phyloP scores from a whole-genome alignment of 2,888 invertebrate genomes.

The Onthophagus sagittarius region DNA sequence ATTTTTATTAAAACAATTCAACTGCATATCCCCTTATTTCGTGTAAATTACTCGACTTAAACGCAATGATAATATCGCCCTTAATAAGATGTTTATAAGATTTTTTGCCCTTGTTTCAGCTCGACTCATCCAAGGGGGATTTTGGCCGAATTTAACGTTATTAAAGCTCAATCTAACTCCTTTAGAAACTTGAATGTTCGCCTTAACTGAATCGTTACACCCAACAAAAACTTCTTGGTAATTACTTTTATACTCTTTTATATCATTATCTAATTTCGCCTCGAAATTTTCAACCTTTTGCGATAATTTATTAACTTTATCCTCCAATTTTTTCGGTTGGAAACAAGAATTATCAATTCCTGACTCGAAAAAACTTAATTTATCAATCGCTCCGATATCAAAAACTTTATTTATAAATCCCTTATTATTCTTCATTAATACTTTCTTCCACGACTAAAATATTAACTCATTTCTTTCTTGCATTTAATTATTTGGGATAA shows the following conservation, averaged over 20 bases:
- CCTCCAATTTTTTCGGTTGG: constrained; percentile 34
- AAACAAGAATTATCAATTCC: constrained; percentile 36
- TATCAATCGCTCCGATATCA: constrained; percentile 22
- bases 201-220: constrained; percentile 38
- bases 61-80: constrained; percentile 42
- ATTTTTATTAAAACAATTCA: no score
- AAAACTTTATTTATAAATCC: constrained; percentile 24
- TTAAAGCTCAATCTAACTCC: constrained; percentile 39
- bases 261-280: constrained; percentile 46
- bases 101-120: constrained; percentile 33
- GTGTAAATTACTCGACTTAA: constrained; percentile 43
- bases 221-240: constrained; percentile 14
- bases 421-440: constrained; percentile 22
- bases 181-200: constrained; percentile 35
- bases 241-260: constrained; percentile 40
- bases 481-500: constrained; percentile 38
- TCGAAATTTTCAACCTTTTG: constrained; percentile 41
- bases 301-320: constrained; percentile 37
- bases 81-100: constrained; percentile 43
- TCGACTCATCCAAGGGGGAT: constrained; percentile 29
- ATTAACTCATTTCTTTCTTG: constrained; percentile 26
- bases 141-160: neutral
- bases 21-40: constrained; percentile 40
- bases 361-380: constrained; percentile 15
- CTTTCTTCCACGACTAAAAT: constrained; percentile 26